Conservation (phyloP, 2,888 invertebrate genomes). For the Drosophila testacea region DNA sequence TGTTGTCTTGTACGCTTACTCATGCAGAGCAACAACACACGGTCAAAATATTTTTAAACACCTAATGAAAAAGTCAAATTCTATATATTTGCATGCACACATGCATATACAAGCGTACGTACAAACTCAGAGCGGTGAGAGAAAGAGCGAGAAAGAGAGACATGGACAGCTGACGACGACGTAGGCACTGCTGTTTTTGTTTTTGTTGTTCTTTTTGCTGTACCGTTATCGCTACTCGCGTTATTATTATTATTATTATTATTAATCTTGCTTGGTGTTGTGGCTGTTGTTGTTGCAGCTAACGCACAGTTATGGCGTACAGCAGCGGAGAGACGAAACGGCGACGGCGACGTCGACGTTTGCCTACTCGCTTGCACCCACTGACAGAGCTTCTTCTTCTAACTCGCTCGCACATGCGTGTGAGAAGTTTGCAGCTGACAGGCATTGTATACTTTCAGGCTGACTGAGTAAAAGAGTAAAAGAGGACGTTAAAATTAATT, state of each 20-base stretch:
- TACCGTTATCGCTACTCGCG: slow-evolving; percentile 50
- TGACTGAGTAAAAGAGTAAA: neutral
- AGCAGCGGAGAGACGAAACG: slow-evolving; percentile 24
- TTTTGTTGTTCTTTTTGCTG: slow-evolving; percentile 9
- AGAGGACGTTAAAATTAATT: neutral
- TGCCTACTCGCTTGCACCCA: slow-evolving; percentile 41
- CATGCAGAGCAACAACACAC: slow-evolving; percentile 31
- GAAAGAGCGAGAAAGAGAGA: neutral
- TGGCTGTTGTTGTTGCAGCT: slow-evolving; percentile 26
- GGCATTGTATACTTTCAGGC: slow-evolving; percentile 62
- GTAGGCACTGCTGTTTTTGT: slow-evolving; percentile 15
- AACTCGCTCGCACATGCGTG: slow-evolving; percentile 52
- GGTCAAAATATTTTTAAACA: slow-evolving; percentile 55
- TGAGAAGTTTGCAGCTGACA: slow-evolving; percentile 23
- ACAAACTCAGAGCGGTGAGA: neutral
- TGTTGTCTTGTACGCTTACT: slow-evolving; percentile 30
- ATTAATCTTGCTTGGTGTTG: slow-evolving; percentile 10
- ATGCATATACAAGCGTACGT: neutral
- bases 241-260: slow-evolving; percentile 23
- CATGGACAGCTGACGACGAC: slow-evolving; percentile 37
- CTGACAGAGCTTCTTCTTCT: slow-evolving; percentile 1
- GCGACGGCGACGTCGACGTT: slow-evolving; percentile 18
- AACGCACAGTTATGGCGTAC: slow-evolving; percentile 61
- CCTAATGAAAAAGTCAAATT: slow-evolving; percentile 35
- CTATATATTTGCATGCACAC: slow-evolving; percentile 4